A percentile compares a stretch with the other conserved stretches of the same genome.
Evolutionary conservation across 2,113 vertebrate genomes (phyloP).

Genomic region (Tachysurus fulvidraco): DNA sequence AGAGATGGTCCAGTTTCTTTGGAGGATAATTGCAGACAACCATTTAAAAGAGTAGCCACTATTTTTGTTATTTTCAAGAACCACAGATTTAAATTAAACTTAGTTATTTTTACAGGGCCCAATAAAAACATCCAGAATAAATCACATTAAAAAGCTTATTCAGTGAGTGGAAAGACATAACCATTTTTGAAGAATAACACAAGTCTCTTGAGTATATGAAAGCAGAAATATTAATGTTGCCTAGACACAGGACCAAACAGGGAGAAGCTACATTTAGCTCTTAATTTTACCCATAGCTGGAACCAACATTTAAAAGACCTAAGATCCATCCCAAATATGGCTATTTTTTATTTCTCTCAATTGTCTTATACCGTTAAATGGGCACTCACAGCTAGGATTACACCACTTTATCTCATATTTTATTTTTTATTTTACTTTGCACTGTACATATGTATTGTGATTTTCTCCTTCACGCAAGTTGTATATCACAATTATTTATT

Average conservation of each 20-base stretch:
- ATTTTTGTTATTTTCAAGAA: constrained; percentile 46
- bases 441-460: background rate
- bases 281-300: background rate
- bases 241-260: background rate
- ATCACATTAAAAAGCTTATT: constrained; percentile 3
- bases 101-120: background rate
- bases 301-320: background rate
- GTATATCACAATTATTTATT: background rate
- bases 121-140: background rate
- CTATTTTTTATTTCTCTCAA: background rate
- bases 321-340: background rate
- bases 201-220: background rate
- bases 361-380: background rate
- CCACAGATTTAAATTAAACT: constrained; percentile 20
- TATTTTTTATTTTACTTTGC: background rate
- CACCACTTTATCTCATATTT: background rate
- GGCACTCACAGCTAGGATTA: background rate
- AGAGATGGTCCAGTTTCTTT: constrained; percentile 4
- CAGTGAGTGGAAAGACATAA: background rate
- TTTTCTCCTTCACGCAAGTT: background rate
- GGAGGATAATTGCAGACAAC: constrained; percentile 43
- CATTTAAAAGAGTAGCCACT: constrained; percentile 55
- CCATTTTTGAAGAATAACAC: background rate
- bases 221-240: background rate
- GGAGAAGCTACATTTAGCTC: background rate